phyloP scores from a whole-genome alignment of 2,888 invertebrate species.

The Amorpha juglandis region DNA sequence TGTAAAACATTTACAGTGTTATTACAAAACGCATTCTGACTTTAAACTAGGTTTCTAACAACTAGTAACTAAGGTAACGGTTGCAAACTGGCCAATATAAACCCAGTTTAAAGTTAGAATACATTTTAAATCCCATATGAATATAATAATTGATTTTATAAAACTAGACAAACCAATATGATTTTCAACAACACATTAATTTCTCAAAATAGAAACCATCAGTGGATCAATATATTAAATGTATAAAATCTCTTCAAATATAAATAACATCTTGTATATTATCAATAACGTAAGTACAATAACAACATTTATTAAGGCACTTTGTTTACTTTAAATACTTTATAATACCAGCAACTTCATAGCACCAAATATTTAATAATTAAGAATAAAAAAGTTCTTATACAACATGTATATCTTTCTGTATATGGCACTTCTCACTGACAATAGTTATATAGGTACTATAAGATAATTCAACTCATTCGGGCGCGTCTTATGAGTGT shows the following conservation, averaged over 20 bases:
- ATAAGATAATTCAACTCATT: not conserved
- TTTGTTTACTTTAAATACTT: conserved; percentile 41
- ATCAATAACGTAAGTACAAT: conserved; percentile 63
- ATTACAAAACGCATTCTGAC: not conserved
- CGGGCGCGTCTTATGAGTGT: too few relatives aligned
- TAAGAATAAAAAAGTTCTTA: not conserved
- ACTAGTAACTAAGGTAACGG: too few relatives aligned
- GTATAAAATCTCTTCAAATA: conserved; percentile 61
- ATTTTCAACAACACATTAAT: not conserved
- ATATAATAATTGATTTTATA: not conserved
- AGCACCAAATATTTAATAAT: conserved; percentile 25
- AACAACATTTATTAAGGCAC: conserved; percentile 68
- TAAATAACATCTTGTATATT: conserved; percentile 67
- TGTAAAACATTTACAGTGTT: too few relatives aligned
- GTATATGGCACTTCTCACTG: conserved; percentile 33
- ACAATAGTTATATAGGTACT: not conserved
- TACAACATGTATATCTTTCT: not conserved
- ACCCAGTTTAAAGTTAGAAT: too few relatives aligned
- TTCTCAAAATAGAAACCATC: conserved; percentile 12
- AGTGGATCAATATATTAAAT: conserved; percentile 6
- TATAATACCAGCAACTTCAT: conserved; percentile 46
- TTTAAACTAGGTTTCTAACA: too few relatives aligned
- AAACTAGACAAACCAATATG: not conserved
- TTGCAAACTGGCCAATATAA: too few relatives aligned
- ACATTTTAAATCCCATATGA: too few relatives aligned